These are phyloP conservation scores for Pyrgus malvae DNA, from an alignment of 2,888 invertebrate species.

Conservation along the genomic window DNA sequence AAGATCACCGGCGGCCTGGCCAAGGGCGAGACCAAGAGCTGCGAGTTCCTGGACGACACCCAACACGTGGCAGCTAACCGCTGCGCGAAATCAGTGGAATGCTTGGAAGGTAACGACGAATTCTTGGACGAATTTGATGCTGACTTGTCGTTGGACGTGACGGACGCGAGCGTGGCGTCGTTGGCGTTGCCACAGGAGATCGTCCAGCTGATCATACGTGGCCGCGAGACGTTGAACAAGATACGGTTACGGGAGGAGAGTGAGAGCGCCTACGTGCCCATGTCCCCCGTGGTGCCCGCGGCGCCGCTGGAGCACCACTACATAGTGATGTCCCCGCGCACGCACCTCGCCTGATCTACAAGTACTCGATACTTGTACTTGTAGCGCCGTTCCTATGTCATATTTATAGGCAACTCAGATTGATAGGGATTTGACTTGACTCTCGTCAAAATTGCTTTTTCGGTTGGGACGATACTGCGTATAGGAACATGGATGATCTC, in stretches of 20 bases:
- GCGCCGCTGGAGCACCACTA: constrained; percentile 64
- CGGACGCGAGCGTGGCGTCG: constrained; percentile 52
- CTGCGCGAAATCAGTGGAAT: constrained; percentile 70
- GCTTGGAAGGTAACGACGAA: constrained; percentile 54
- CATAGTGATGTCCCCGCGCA: constrained; percentile 69
- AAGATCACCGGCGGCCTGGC: constrained; percentile 54
- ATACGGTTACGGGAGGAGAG: constrained; percentile 47
- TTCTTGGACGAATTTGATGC: constrained; percentile 46
- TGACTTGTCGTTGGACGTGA: constrained; percentile 59
- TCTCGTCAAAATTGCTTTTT: constrained; percentile 2
- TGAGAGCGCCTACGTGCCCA: constrained; percentile 68
- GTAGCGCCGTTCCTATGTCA: background rate
- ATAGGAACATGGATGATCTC: no score
- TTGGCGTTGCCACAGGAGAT: constrained; percentile 65
- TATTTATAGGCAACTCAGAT: background rate
- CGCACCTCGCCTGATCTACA: constrained; percentile 57
- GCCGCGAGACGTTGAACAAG: constrained; percentile 51
- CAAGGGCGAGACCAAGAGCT: constrained; percentile 64
- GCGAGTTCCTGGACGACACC: constrained; percentile 69
- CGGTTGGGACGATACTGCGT: background rate
- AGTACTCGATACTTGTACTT: background rate
- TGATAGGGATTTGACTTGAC: background rate
- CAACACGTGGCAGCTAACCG: constrained; percentile 54
- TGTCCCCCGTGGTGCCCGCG: constrained; percentile 67
- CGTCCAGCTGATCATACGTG: constrained; percentile 59